Conservation (phyloP, 2,797 vertebrate genomes). For the Sebastes steindachneri region DNA sequence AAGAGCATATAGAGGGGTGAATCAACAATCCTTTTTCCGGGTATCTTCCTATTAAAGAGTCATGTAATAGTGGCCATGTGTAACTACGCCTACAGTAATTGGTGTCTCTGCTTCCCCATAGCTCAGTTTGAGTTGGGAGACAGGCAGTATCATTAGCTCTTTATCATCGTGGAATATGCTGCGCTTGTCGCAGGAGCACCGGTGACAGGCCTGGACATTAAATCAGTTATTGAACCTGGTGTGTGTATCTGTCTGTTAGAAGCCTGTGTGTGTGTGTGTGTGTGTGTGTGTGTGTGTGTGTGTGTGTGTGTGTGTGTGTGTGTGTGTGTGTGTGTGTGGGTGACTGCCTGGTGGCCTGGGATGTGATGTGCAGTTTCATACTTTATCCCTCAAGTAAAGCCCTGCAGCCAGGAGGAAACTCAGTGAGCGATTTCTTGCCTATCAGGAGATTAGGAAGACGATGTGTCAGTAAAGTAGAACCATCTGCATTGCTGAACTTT, state of each 20-base stretch:
- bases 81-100: not conserved
- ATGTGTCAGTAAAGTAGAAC: not conserved
- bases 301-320: too few species aligned
- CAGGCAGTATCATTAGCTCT: constrained; percentile 15
- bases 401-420: not conserved
- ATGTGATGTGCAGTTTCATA: not conserved
- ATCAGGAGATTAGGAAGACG: not conserved
- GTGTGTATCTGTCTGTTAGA: not conserved
- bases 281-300: not conserved
- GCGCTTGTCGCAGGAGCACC: constrained; percentile 11
- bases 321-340: not conserved
- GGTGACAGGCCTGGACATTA: constrained; percentile 13
- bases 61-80: not conserved
- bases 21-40: not conserved
- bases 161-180: constrained; percentile 15
- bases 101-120: not conserved
- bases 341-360: not conserved
- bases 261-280: not conserved
- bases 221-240: constrained; percentile 18
- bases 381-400: constrained; percentile 13
- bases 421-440: not conserved
- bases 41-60: not conserved
- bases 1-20: not conserved
- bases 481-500: not conserved
- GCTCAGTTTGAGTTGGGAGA: constrained; percentile 16